Base-by-base conservation (phyloP, 2,113 vertebrate species). In the Uria aalge region DNA sequence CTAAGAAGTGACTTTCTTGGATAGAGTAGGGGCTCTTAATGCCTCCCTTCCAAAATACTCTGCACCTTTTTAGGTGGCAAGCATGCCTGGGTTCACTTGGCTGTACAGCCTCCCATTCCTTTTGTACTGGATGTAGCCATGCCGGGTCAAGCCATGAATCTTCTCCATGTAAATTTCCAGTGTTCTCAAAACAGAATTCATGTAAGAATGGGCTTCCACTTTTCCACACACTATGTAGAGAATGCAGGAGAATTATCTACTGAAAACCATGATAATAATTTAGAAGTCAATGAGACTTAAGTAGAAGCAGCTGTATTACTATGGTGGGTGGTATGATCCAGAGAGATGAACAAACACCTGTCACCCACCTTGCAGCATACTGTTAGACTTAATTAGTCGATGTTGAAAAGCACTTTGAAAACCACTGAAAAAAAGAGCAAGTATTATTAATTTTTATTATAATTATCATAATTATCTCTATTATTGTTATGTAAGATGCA, bases 401-500 rank as follows among this genome's bases (percentile, higher is more conserved):
- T 78, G 91, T 78, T 84, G 86, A 97, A 94, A 96, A 91, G 91
- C 91, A 94, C 95, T 95, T 94, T 76, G 91, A 92, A 94, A 96
- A 72, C 64, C 45, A 78, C 69, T 64, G 92, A 55, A 90, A 92
- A 88, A 95, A 88, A 67, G 60, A 76, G 60, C 68, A 96, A 96
- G 86, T 89, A 94, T 94, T 97, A 95, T 85, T 96, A 94, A 82
- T 93, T 96, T 94, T 96, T 96, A 66, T 94, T 94, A 68, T 93
- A 96, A 96, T 97, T 80, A 95, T 64, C 59, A 89, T 95, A 84
- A 94, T 94, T 95, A 95, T 95, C 55, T 41, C 48, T 72, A 92
- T 78, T 83, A 94, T 94, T 96, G 75, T 94, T 96, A 80, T 81
- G 73, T 62, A 3, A 89, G 71, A 94, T 66, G 47, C 63, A 52